Evolutionary conservation across 2,888 invertebrate species (phyloP).

Genomic region (Choristoneura rosaceana): DNA sequence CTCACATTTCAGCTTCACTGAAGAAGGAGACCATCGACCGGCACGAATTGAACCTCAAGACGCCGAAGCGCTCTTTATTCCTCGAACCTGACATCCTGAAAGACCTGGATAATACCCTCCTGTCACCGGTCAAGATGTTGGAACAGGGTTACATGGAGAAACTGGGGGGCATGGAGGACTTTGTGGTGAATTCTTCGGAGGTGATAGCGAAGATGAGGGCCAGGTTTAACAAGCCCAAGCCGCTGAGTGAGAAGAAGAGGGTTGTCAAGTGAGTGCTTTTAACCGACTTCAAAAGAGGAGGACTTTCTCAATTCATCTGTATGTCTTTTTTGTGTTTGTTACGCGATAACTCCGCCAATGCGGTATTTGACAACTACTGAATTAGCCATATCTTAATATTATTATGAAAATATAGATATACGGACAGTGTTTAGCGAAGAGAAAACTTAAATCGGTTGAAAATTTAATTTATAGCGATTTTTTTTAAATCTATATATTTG

Average conservation of each 20-base stretch:
- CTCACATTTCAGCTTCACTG: not conserved
- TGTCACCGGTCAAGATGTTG: constrained; percentile 65
- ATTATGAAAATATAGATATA: too few species aligned
- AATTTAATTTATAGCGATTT: too few species aligned
- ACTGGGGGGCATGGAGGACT: constrained; percentile 46
- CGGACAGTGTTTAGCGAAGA: too few species aligned
- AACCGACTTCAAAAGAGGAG: too few species aligned
- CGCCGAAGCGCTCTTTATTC: constrained; percentile 18
- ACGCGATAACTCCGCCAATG: too few species aligned
- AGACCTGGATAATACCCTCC: constrained; percentile 48
- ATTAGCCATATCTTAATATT: too few species aligned
- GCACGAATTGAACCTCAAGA: constrained; percentile 61
- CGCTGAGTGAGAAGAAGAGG: constrained; percentile 64
- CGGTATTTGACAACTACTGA: too few species aligned
- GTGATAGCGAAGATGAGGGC: constrained; percentile 54
- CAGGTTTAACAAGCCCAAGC: constrained; percentile 64
- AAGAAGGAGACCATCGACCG: constrained; percentile 51
- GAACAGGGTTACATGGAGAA: constrained; percentile 58
- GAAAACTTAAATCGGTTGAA: too few species aligned
- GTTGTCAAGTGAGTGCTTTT: constrained; percentile 66
- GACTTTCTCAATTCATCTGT: too few species aligned
- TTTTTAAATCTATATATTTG: too few species aligned
- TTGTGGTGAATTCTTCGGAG: constrained; percentile 2
- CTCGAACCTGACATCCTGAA: constrained; percentile 27
- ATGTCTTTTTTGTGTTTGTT: too few species aligned